These are phyloP conservation scores for Dicentrarchus labrax DNA, from an alignment of 2,113 vertebrate species.

Conservation along the genomic window DNA sequence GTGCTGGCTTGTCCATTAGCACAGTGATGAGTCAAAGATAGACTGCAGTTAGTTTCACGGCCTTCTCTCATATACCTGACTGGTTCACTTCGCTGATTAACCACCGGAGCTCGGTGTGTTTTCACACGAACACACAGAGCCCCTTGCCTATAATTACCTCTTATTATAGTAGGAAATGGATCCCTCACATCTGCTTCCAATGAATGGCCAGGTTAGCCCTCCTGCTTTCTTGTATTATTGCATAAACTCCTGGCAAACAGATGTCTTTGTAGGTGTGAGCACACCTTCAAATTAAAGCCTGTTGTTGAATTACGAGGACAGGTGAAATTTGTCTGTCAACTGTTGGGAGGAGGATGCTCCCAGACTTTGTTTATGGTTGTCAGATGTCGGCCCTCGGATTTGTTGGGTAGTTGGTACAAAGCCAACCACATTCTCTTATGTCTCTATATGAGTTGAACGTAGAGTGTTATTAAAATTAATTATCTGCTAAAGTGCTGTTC, in stretches of 20 bases:
- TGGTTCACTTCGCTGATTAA: constrained; percentile 50
- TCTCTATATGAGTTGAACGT: not conserved
- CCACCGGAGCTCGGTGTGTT: constrained; percentile 57
- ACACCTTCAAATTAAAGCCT: constrained; percentile 78
- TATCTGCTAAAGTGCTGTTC: constrained; percentile 14
- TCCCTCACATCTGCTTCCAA: constrained; percentile 83
- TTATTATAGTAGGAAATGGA: constrained; percentile 83
- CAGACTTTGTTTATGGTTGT: constrained; percentile 69
- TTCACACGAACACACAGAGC: constrained; percentile 68
- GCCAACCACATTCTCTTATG: constrained; percentile 26
- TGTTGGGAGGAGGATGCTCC: constrained; percentile 43
- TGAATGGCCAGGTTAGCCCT: constrained; percentile 79
- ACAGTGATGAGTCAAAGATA: constrained; percentile 52
- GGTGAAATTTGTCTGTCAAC: constrained; percentile 75
- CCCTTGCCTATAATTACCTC: constrained; percentile 80
- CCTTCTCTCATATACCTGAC: constrained; percentile 33
- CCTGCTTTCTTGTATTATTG: constrained; percentile 74
- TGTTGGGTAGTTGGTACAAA: constrained; percentile 33
- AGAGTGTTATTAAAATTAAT: constrained; percentile 38
- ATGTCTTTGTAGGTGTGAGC: constrained; percentile 73
- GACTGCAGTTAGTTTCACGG: constrained; percentile 49
- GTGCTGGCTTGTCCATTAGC: constrained; percentile 70
- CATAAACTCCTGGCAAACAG: constrained; percentile 78
- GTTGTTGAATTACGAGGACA: constrained; percentile 71
- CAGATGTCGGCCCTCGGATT: constrained; percentile 55